Evolutionary conservation across 2,797 vertebrate species (phyloP).

Genomic region (Hephaestus fuliginosus): DNA sequence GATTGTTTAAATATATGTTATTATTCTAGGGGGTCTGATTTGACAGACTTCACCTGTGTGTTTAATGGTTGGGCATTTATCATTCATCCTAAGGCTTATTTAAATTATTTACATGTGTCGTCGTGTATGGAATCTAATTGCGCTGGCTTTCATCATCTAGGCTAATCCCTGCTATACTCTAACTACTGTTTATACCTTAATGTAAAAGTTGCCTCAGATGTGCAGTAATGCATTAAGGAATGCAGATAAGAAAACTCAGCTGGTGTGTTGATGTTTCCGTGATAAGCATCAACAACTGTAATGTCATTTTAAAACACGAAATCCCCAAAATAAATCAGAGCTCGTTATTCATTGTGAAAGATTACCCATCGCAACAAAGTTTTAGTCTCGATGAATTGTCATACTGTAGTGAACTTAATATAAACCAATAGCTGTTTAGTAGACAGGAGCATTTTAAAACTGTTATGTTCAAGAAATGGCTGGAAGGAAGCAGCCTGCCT

Average conservation of each 20-base stretch:
- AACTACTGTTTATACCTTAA: background rate
- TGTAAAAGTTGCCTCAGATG: background rate
- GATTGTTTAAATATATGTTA: background rate
- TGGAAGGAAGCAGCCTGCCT: background rate
- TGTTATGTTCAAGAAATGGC: background rate
- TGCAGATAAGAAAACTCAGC: too few relatives aligned
- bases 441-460: background rate
- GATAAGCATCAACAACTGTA: background rate
- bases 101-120: background rate
- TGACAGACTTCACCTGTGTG: background rate
- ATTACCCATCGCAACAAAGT: background rate
- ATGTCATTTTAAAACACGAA: background rate
- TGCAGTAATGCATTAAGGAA: too few relatives aligned
- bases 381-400: background rate
- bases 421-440: background rate
- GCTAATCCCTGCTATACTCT: background rate
- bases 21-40: background rate
- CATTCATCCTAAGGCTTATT: background rate
- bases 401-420: background rate
- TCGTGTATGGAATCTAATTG: background rate
- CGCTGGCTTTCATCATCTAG: background rate
- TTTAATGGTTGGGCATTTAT: background rate
- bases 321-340: background rate
- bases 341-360: background rate
- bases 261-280: too few relatives aligned